A percentile compares a stretch with the other conserved stretches of the same genome.
These are phyloP conservation scores for Theocolax elegans DNA, from an alignment of 1,140 invertebrate genomes.

Conservation along the genomic window DNA sequence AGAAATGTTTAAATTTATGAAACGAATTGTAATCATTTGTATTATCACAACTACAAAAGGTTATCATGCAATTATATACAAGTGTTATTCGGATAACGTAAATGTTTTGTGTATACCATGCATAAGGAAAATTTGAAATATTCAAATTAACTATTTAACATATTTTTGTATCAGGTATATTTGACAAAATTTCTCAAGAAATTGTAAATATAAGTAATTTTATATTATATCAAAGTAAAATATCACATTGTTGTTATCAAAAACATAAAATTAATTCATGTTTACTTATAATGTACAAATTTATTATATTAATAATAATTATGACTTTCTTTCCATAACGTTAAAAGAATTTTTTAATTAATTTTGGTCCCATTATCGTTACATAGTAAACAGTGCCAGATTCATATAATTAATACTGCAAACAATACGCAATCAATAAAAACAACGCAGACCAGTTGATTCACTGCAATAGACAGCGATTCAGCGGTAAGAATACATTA, in stretches of 20 bases:
- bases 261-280: conserved; percentile 36
- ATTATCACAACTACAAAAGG: too few species aligned
- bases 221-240: conserved; percentile 35
- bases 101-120: too few species aligned
- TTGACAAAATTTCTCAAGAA: conserved; percentile 20
- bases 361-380: conserved; percentile 36
- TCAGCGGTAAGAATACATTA: conserved; percentile 6
- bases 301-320: conserved; percentile 21
- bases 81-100: too few species aligned
- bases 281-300: conserved; percentile 31
- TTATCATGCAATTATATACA: too few species aligned
- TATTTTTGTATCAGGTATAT: conserved; percentile 5
- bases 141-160: background rate
- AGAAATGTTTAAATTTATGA: too few species aligned
- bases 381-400: conserved; percentile 6
- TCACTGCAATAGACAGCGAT: conserved; percentile 5
- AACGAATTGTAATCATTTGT: too few species aligned
- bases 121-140: too few species aligned
- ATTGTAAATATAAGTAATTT: conserved; percentile 36
- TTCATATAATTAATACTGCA: conserved; percentile 34
- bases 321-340: conserved; percentile 9
- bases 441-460: conserved; percentile 13
- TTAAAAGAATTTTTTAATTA: background rate
- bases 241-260: conserved; percentile 38
- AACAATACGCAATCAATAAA: conserved; percentile 24